These are phyloP conservation scores for Amphiprion clarkii DNA, from an alignment of 2,797 vertebrate species.

Conservation along the genomic window DNA sequence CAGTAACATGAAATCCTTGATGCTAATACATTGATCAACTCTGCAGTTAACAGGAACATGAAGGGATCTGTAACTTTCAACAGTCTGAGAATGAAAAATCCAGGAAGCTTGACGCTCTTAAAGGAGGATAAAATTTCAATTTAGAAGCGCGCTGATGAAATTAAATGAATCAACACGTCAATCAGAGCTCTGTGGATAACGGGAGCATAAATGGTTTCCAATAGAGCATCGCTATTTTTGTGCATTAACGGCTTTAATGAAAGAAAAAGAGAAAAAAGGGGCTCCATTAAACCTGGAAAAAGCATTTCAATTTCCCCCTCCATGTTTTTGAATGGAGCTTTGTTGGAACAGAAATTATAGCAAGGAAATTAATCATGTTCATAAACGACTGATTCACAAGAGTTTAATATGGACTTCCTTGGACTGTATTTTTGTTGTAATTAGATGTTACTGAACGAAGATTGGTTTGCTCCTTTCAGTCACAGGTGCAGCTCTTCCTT, in stretches of 20 bases:
- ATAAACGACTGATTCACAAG: conserved; percentile 26
- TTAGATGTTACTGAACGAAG: background rate
- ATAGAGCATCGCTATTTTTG: conserved; percentile 22
- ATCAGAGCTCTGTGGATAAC: conserved; percentile 27
- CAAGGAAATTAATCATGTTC: conserved; percentile 37
- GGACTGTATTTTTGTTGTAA: conserved; percentile 3
- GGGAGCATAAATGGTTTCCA: conserved; percentile 29
- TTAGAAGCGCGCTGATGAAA: background rate
- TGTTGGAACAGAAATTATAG: conserved; percentile 19
- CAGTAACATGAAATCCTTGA: conserved; percentile 22
- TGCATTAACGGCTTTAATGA: conserved; percentile 50
- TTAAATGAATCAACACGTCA: conserved; percentile 31
- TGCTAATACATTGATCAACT: conserved; percentile 24
- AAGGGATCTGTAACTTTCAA: conserved; percentile 3
- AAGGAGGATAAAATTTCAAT: background rate
- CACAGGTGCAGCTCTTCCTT: background rate
- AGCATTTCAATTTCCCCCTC: conserved; percentile 54
- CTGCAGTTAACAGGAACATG: conserved; percentile 33
- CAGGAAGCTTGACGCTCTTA: background rate
- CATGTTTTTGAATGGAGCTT: conserved; percentile 52
- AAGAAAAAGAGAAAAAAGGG: background rate
- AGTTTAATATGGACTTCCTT: conserved; percentile 31
- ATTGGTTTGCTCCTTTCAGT: background rate
- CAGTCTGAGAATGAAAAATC: background rate
- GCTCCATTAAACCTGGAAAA: conserved; percentile 62